phyloP scores from a whole-genome alignment of 2,113 vertebrate species.

The Forbesichthys agassizii region DNA sequence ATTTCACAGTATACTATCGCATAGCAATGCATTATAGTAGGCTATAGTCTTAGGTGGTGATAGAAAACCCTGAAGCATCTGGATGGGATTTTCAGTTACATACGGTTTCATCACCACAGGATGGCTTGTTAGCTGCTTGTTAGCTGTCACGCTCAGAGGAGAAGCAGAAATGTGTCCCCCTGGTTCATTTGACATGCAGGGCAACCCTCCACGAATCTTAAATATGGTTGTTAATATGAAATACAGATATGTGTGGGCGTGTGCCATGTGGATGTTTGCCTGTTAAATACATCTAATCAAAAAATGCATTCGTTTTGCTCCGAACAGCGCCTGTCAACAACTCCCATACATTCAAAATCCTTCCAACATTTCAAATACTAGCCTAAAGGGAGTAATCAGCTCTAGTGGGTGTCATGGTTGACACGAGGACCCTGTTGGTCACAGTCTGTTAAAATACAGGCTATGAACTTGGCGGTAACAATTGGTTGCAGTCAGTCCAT shows the following conservation, averaged over 20 bases:
- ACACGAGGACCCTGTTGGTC: not conserved
- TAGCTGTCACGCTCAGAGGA: constrained; percentile 24
- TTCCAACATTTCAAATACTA: no score
- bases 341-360: no score
- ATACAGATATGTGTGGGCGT: constrained; percentile 26
- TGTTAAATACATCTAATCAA: no score
- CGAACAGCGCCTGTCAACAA: not conserved
- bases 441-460: not conserved
- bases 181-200: constrained; percentile 10
- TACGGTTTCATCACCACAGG: constrained; percentile 2
- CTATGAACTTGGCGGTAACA: no score
- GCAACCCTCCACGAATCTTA: constrained; percentile 27
- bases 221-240: constrained; percentile 32
- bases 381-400: not conserved
- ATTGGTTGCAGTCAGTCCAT: not conserved
- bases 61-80: not conserved
- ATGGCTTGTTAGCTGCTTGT: constrained; percentile 15
- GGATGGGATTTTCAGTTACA: constrained; percentile 1
- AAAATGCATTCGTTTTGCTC: not conserved
- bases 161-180: constrained; percentile 27
- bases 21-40: no score
- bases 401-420: not conserved
- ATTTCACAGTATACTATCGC: no score
- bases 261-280: not conserved
- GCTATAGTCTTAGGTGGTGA: not conserved